phyloP scores from a whole-genome alignment of 2,888 invertebrate genomes.

The Lacanobia oleracea region DNA sequence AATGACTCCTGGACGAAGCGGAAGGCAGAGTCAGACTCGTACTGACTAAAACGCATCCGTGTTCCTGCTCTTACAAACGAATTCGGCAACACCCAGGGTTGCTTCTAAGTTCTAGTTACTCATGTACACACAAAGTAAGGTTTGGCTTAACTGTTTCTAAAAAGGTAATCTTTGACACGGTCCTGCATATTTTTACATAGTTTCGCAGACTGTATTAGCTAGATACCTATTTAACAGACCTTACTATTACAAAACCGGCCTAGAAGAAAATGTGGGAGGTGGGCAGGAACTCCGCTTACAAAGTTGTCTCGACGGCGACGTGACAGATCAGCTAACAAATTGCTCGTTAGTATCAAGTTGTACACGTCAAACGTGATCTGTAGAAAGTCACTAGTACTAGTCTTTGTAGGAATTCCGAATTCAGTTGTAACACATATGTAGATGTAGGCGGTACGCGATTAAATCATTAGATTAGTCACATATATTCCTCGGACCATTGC shows the following conservation, averaged over 20 bases:
- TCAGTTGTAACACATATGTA: conserved; percentile 10
- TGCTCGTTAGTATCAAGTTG: conserved; percentile 56
- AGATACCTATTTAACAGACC: conserved; percentile 15
- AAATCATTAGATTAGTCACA: background rate
- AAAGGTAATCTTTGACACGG: no score
- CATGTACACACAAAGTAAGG: no score
- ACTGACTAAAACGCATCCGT: no score
- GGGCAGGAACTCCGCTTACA: conserved; percentile 4
- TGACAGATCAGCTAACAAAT: conserved; percentile 57
- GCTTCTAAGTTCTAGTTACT: no score
- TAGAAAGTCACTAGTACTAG: conserved; percentile 33
- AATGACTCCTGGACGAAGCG: no score
- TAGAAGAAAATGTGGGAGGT: conserved; percentile 7
- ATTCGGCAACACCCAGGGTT: no score
- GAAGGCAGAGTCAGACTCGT: no score
- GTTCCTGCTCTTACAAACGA: no score
- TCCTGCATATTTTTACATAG: background rate
- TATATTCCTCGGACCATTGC: no score
- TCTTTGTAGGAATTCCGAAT: conserved; percentile 24
- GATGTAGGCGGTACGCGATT: background rate
- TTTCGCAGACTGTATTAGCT: background rate
- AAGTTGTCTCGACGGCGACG: conserved; percentile 37
- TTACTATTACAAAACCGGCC: background rate
- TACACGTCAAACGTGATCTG: conserved; percentile 49
- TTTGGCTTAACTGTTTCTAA: no score